Evolutionary conservation across 2,888 invertebrate species (phyloP).

Genomic region (Cantharis flavilabris): DNA sequence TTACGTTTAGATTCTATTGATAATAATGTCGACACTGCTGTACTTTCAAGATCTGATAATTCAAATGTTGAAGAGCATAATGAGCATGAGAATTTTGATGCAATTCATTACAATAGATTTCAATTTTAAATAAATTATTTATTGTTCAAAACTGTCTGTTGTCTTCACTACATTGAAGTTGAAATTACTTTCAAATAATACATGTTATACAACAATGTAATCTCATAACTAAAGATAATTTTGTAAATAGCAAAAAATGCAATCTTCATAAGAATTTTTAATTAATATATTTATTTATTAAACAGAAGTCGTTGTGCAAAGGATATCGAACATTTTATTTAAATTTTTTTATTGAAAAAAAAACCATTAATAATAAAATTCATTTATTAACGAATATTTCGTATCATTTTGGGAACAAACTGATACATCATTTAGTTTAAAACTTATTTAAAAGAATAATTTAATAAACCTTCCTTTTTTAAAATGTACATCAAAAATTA

Average conservation of each 20-base stretch:
- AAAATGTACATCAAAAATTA: neutral
- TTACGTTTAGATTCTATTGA: slow-evolving; percentile 36
- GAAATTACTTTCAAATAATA: neutral
- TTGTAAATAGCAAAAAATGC: neutral
- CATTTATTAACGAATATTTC: neutral
- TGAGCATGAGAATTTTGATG: slow-evolving; percentile 11
- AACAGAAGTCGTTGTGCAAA: neutral
- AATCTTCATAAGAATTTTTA: neutral
- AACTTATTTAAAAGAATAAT: neutral
- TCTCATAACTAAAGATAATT: neutral
- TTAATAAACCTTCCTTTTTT: neutral
- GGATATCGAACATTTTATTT: neutral
- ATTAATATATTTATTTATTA: neutral
- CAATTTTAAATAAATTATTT: slow-evolving; percentile 15
- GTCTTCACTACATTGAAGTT: neutral
- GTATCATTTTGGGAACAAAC: neutral
- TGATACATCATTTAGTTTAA: neutral
- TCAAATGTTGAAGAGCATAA: neutral
- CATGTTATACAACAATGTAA: neutral
- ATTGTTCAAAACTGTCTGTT: neutral
- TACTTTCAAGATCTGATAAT: neutral
- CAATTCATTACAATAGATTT: slow-evolving; percentile 21
- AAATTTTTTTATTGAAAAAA: neutral
- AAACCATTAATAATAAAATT: neutral
- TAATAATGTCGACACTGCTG: neutral